These are phyloP conservation scores for Labeo calbasu DNA, from an alignment of 2,797 vertebrate species.

Conservation along the genomic window DNA sequence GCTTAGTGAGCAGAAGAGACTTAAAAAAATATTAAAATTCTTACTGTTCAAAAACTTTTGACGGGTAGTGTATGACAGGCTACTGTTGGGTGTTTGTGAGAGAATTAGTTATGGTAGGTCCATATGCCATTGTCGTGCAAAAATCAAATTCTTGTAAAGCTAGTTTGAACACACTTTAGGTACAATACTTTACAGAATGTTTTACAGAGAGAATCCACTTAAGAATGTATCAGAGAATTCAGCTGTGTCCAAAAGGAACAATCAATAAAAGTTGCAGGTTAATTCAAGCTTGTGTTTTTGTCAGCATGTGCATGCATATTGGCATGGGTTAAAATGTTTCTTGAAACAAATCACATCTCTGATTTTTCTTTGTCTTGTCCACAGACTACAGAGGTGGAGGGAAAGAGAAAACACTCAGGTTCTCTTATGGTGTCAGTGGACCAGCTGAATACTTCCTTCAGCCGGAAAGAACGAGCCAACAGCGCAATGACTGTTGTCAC, in stretches of 20 bases:
- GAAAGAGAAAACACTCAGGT: slow-evolving; percentile 93
- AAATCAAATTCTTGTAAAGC: not conserved
- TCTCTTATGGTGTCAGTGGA: slow-evolving; percentile 99
- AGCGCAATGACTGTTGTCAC: slow-evolving; percentile 95
- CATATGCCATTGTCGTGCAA: not conserved
- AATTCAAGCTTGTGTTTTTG: slow-evolving; percentile 16
- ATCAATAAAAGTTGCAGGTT: not conserved
- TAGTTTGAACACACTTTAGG: not conserved
- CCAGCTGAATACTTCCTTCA: slow-evolving; percentile 92
- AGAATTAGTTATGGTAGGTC: not conserved
- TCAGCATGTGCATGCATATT: slow-evolving; percentile 29
- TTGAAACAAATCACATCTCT: slow-evolving; percentile 42
- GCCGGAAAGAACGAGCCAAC: slow-evolving; percentile 93
- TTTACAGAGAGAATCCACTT: not conserved
- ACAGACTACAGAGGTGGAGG: slow-evolving; percentile 91
- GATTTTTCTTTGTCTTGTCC: slow-evolving; percentile 59
- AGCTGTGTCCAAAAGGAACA: not conserved
- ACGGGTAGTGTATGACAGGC: no score
- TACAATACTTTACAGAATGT: not conserved
- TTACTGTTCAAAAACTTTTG: no score
- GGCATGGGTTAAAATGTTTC: slow-evolving; percentile 11
- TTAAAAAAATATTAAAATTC: no score
- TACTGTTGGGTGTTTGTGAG: not conserved
- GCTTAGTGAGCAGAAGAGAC: no score
- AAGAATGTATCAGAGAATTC: not conserved